A percentile compares a stretch with the other conserved stretches of the same genome.
Evolutionary conservation across 2,113 vertebrate species (phyloP).

Genomic region (Chaetodon auriga): DNA sequence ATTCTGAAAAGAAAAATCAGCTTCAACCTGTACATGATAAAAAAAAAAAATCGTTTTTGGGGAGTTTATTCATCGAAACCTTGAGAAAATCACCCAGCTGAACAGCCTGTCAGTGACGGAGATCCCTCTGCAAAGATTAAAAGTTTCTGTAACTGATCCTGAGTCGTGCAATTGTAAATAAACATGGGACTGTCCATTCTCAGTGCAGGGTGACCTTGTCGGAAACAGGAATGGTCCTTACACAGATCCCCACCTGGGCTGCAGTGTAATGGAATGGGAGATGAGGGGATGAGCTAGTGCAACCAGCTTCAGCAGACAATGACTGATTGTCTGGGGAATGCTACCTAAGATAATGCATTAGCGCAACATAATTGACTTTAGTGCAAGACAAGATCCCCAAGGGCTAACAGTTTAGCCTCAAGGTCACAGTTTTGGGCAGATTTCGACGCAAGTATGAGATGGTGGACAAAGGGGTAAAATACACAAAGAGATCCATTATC

Average conservation of each 20-base stretch:
- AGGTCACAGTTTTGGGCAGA: slow-evolving; percentile 70
- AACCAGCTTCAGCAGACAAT: slow-evolving; percentile 76
- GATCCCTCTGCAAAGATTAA: slow-evolving; percentile 33
- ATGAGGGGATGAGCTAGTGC: slow-evolving; percentile 70
- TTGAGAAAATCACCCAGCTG: background rate
- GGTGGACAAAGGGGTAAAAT: slow-evolving; percentile 30
- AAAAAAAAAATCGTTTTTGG: slow-evolving; percentile 1
- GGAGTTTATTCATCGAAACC: background rate
- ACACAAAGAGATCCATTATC: slow-evolving; percentile 58
- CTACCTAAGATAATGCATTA: slow-evolving; percentile 79
- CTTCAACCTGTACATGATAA: background rate
- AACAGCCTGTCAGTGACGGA: background rate
- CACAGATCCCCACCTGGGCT: slow-evolving; percentile 54
- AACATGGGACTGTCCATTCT: slow-evolving; percentile 27
- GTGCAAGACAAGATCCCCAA: slow-evolving; percentile 68
- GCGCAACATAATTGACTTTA: slow-evolving; percentile 79
- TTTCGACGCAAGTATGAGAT: background rate
- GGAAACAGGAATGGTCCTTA: slow-evolving; percentile 53
- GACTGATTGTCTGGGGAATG: slow-evolving; percentile 75
- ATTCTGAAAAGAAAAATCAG: slow-evolving; percentile 20
- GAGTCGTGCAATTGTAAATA: slow-evolving; percentile 52
- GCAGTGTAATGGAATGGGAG: slow-evolving; percentile 65
- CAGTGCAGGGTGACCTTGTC: slow-evolving; percentile 78
- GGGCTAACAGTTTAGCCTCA: slow-evolving; percentile 69
- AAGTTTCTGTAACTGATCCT: slow-evolving; percentile 42